Evolutionary conservation across 2,888 invertebrate species (phyloP), one percentile per base, ranked within the genome.

Genomic region (Mythimna pallens): DNA sequence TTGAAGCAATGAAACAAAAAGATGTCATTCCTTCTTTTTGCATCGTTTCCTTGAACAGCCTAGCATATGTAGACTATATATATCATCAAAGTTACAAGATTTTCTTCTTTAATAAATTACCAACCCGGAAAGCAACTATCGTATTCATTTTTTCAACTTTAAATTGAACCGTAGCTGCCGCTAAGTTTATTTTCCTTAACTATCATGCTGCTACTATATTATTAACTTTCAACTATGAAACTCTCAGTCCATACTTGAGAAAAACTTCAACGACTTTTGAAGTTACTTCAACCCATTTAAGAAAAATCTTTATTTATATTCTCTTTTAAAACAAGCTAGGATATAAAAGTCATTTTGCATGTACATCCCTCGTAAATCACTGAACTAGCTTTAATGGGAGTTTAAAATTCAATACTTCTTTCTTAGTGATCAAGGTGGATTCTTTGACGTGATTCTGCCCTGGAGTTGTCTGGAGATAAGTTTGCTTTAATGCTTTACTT

Each of bases 301-400:
- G 36, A 36, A 82, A 77, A 62, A 79, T 0, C 47, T 65, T 8
- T 66, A 70, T 78, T 82, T 80, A 62, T 70, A 67, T 67, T 62
- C 61, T 34, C 8, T 3, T 69, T 65, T 74, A 65, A 65, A 83
- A 83, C 70, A 82, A 82, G 54, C 57, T 22, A 8, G 69, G 59
- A 75, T 83, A 61, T 71, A 80, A 83, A 75, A 83, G 70, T 68
- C 58, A 83, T 81, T 80, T 70, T 80, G 65, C 58, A 40, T 83
- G 70, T 70, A 65, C 76, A 64, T 66, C 52, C 55, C 70, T 58
- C 70, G 59, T 81, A 74, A 74, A 78, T 72, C 66, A 63, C 43
- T 82, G 43, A 59, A 75, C 75, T 68, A 70, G 34, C 3, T 70
- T 70, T 81, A 71, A 81, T 80, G 65, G 62, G 34, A 83, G 68